These are phyloP conservation scores for Andrena trimmerana DNA, from an alignment of 2,888 invertebrate genomes.

Conservation along the genomic window DNA sequence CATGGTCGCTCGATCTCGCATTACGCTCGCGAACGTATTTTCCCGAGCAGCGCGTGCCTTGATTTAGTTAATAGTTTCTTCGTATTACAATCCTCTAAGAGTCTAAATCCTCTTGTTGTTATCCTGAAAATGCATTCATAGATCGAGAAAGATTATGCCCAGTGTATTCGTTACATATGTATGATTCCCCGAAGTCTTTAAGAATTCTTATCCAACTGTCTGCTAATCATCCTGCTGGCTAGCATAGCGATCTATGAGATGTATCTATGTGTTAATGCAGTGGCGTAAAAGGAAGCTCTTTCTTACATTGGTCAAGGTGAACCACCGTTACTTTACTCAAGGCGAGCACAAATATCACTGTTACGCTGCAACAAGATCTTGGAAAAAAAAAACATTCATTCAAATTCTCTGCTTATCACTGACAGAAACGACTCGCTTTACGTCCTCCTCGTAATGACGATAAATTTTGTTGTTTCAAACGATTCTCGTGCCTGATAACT, in stretches of 20 bases:
- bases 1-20: constrained; percentile 45
- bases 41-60: constrained; percentile 20
- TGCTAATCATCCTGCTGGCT: constrained; percentile 19
- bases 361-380: constrained; percentile 24
- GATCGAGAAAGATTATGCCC: not conserved
- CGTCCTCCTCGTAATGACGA: not conserved
- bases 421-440: not conserved
- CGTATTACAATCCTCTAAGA: not conserved
- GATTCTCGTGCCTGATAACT: not conserved
- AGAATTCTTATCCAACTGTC: constrained; percentile 6
- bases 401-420: constrained; percentile 17
- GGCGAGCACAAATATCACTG: constrained; percentile 57
- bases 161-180: not conserved
- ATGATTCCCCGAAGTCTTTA: constrained; percentile 4
- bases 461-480: not conserved
- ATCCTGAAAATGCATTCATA: not conserved
- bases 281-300: constrained; percentile 60
- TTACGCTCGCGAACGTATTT: constrained; percentile 54
- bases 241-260: constrained; percentile 1
- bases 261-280: constrained; percentile 44
- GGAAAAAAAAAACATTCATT: constrained; percentile 11
- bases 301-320: constrained; percentile 68
- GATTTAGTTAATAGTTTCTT: not conserved
- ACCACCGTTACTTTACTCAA: constrained; percentile 61
- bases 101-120: not conserved